Base-by-base conservation (phyloP, 1,140 invertebrate genomes). In the Musca domestica region DNA sequence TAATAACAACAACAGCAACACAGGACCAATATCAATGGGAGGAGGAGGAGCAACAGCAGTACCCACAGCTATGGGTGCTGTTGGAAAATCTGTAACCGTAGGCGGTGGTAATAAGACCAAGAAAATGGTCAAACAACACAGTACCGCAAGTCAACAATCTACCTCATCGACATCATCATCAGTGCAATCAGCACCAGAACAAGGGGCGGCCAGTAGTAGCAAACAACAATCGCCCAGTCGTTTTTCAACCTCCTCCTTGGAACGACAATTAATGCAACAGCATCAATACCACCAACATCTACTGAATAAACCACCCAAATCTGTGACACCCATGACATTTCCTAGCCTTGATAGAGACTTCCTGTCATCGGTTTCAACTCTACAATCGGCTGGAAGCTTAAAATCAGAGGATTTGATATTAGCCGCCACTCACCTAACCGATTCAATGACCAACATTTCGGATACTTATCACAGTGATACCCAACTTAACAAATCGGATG, bases 51-150 rank as follows among this genome's bases (percentile, higher is more conserved):
- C 19, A 5, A 19, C 19, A 49, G 69, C 65, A 19, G 47, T 15
- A 52, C 27, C 19, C 14, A 19, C 19, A 49, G 69, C 65, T 47
- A 17, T 9, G 17, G 64, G 19, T 41, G n/a, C n/a, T n/a, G 51
- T 20, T 6, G 67, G 51, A 56, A 47, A 46, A 30, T 23, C 4
- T 22, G 41, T 30, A 41, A 69, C 34, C 23, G 19, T 34, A 46
- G 61, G 25, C 54, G 48, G 10, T 17, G 49, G 9, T 25, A 56
- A 30, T 3, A 63, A 47, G 27, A 22, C 52, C 9, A 69, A 69
- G 46, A 68, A 69, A 63, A 71, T 71, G 70, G 70, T 71, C 63
- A 71, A 71, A 30, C 70, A 71, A 25, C 67, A 71, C 51, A 71
- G 70, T 30, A 71, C 64, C 19, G 61, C 70, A 48, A 71, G 70